Evolutionary conservation across 2,888 invertebrate species (phyloP).

Genomic region (Coronaproctus castanopsis): DNA sequence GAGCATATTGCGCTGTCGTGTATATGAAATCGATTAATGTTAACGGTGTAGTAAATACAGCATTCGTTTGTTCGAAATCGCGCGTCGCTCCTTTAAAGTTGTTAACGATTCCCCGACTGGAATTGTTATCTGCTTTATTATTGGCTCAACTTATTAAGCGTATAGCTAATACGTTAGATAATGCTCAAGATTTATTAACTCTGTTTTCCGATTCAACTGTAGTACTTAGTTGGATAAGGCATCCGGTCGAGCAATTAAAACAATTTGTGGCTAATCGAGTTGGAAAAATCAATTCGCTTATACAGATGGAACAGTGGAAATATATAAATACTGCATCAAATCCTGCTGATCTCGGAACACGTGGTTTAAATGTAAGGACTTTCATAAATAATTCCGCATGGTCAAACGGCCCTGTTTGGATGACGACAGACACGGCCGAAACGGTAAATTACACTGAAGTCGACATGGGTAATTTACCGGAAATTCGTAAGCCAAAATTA

Average conservation of each 20-base stretch:
- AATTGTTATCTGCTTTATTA: too few species aligned
- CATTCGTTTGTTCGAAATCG: conserved; percentile 6
- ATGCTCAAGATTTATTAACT: too few species aligned
- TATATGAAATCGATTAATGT: not conserved
- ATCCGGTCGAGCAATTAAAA: not conserved
- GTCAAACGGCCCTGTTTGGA: too few species aligned
- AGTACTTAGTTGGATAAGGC: conserved; percentile 2
- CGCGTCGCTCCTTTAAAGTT: conserved; percentile 7
- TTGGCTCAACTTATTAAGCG: too few species aligned
- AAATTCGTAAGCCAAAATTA: too few species aligned
- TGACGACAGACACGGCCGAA: too few species aligned
- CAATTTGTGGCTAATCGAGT: conserved; percentile 6
- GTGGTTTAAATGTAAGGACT: not conserved
- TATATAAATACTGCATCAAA: conserved; percentile 6
- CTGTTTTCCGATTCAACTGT: conserved; percentile 1
- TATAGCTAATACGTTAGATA: too few species aligned
- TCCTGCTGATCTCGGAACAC: conserved; percentile 1
- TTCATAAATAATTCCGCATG: too few species aligned
- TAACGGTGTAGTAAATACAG: not conserved
- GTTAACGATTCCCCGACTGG: conserved; percentile 12
- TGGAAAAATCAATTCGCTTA: not conserved
- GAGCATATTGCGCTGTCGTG: conserved; percentile 5
- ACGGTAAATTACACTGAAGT: too few species aligned
- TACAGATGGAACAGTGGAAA: not conserved
- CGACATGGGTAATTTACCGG: too few species aligned